Evolutionary conservation across 2,113 vertebrate species (phyloP).

Genomic region (Prionailurus viverrinus): DNA sequence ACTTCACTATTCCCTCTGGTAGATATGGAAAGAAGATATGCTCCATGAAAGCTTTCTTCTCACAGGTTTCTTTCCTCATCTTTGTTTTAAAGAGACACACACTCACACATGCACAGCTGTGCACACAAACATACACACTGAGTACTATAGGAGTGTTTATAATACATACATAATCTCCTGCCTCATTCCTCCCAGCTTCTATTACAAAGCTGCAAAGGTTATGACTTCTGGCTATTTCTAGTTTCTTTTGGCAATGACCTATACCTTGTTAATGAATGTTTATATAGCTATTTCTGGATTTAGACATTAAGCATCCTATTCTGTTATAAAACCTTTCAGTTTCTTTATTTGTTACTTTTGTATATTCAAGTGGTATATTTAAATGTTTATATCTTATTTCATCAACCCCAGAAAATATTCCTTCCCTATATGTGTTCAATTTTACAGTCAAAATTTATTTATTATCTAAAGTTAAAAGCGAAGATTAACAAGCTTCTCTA

Average conservation of each 20-base stretch:
- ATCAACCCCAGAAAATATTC: not conserved
- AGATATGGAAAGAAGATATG: not conserved
- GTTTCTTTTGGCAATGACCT: not conserved
- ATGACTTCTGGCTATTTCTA: not conserved
- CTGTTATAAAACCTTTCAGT: not conserved
- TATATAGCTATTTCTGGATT: not conserved
- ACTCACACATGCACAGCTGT: not conserved
- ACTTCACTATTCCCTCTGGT: not conserved
- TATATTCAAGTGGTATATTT: not conserved
- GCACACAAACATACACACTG: rapidly evolving
- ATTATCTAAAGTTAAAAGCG: not conserved
- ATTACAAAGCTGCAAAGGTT: not conserved
- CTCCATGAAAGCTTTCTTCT: not conserved
- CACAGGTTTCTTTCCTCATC: not conserved
- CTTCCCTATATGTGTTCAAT: not conserved
- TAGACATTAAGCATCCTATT: not conserved
- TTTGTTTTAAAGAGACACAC: not conserved
- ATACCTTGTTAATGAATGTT: not conserved
- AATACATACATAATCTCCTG: not conserved
- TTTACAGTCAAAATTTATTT: not conserved
- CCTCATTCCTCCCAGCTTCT: not conserved
- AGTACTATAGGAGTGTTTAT: not conserved
- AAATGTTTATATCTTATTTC: not conserved
- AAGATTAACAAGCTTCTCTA: not conserved
- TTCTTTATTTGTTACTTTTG: not conserved